Evolutionary conservation across 2,797 vertebrate genomes (phyloP).

Genomic region (Chanos chanos): DNA sequence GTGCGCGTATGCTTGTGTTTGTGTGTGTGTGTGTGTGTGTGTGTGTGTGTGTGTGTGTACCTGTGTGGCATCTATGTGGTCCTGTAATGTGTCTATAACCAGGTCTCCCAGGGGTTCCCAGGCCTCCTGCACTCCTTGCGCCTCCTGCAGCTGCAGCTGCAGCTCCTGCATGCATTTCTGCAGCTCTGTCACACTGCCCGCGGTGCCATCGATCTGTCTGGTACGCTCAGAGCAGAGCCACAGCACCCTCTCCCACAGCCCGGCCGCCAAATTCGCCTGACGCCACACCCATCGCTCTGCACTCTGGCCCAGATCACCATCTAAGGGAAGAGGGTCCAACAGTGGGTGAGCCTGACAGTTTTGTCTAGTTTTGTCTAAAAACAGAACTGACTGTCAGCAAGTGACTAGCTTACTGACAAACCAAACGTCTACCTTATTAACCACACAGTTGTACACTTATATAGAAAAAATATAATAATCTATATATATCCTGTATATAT

Average conservation of each 20-base stretch:
- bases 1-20: no score
- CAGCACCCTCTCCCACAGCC: slow-evolving; percentile 76
- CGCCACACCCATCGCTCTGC: slow-evolving; percentile 78
- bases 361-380: background rate
- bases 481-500: background rate
- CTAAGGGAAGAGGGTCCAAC: slow-evolving; percentile 44
- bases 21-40: background rate
- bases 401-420: background rate
- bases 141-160: slow-evolving; percentile 65
- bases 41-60: slow-evolving; percentile 46
- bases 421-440: no score
- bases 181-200: slow-evolving; percentile 76
- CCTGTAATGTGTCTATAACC: slow-evolving; percentile 78
- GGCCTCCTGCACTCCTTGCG: slow-evolving; percentile 68
- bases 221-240: slow-evolving; percentile 75
- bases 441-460: no score
- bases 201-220: slow-evolving; percentile 71
- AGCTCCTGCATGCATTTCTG: slow-evolving; percentile 74
- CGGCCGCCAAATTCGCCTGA: slow-evolving; percentile 73
- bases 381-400: background rate
- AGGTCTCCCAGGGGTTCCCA: slow-evolving; percentile 82
- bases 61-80: slow-evolving; percentile 80
- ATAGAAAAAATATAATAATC: background rate
- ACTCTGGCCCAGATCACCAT: slow-evolving; percentile 72
- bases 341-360: background rate